Percentiles rank a stretch among this genome's conserved stretches.
These are phyloP conservation scores for Rutilus rutilus DNA, from an alignment of 2,113 vertebrate species.

Conservation along the genomic window DNA sequence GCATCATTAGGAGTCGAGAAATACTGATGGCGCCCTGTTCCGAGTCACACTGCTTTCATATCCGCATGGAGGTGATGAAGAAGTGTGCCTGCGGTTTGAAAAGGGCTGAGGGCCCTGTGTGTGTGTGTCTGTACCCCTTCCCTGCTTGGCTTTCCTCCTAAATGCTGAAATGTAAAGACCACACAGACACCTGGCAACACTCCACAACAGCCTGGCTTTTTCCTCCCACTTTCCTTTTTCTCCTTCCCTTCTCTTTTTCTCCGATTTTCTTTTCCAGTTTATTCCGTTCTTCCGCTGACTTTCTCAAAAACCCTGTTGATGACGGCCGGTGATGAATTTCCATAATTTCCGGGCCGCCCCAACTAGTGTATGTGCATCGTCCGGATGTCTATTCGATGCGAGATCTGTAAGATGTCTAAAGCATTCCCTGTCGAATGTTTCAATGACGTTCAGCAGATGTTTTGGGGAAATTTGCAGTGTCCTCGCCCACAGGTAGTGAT, in stretches of 20 bases:
- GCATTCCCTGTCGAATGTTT: neutral
- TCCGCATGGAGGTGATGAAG: conserved; percentile 63
- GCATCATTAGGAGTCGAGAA: conserved; percentile 62
- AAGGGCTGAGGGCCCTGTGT: conserved; percentile 51
- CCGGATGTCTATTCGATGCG: neutral
- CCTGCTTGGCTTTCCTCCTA: conserved; percentile 76
- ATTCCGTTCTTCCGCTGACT: conserved; percentile 50
- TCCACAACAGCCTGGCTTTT: conserved; percentile 76
- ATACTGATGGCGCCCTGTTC: conserved; percentile 60
- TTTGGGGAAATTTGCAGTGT: neutral
- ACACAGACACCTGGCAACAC: conserved; percentile 80
- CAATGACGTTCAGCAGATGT: neutral
- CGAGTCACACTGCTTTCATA: conserved; percentile 66
- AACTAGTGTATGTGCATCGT: neutral
- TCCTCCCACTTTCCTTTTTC: conserved; percentile 47
- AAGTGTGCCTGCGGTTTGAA: conserved; percentile 62
- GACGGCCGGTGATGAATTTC: conserved; percentile 22
- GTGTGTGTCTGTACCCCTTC: conserved; percentile 59
- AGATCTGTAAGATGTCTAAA: neutral
- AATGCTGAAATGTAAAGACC: conserved; percentile 79
- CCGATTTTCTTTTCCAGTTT: conserved; percentile 53
- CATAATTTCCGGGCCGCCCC: conserved; percentile 21
- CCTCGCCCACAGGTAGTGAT: neutral
- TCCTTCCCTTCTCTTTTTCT: conserved; percentile 36
- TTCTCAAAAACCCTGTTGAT: conserved; percentile 40